These are phyloP conservation scores for Synergus itoensis DNA, from an alignment of 2,888 invertebrate genomes.

Conservation along the genomic window DNA sequence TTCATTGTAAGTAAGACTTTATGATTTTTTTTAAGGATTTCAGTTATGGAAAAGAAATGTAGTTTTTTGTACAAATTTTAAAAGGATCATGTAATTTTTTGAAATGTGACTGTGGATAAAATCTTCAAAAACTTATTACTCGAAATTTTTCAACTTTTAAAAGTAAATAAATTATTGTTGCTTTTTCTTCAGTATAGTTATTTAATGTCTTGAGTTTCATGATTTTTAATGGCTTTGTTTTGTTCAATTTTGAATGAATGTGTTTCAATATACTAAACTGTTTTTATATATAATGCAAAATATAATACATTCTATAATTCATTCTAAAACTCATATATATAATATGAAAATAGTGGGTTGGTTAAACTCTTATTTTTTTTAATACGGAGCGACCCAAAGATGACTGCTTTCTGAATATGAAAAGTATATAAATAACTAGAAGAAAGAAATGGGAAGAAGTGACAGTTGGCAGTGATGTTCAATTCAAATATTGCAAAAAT, in stretches of 20 bases:
- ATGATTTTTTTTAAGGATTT: neutral
- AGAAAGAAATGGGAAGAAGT: neutral
- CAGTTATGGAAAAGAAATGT: slow-evolving; percentile 14
- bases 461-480: neutral
- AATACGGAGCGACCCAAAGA: too few species aligned
- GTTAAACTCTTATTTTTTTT: too few species aligned
- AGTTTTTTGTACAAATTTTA: neutral
- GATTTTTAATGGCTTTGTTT: neutral
- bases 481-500: neutral
- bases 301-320: neutral
- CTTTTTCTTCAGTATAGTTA: too few species aligned
- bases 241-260: neutral
- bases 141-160: neutral
- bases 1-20: slow-evolving; percentile 10
- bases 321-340: neutral
- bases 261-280: neutral
- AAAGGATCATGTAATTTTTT: neutral
- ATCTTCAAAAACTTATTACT: neutral
- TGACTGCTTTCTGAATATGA: neutral
- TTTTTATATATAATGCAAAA: neutral
- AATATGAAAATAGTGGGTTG: too few species aligned
- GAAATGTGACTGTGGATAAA: neutral
- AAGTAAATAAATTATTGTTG: neutral
- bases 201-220: neutral
- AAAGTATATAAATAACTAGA: neutral